phyloP scores from a whole-genome alignment of 2,888 invertebrate genomes.

The Tanaodytes sp. region DNA sequence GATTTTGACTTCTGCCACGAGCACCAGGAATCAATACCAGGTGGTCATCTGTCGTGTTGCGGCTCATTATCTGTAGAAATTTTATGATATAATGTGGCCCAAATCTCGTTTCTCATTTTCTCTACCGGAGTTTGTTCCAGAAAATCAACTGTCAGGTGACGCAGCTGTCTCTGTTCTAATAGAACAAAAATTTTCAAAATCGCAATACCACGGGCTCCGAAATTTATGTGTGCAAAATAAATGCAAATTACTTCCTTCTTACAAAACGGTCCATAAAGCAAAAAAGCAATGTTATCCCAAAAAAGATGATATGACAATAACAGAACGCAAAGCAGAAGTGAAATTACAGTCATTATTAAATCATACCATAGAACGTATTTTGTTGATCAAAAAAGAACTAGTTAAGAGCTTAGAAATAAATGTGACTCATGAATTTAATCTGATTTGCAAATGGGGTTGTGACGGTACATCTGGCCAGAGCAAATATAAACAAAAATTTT shows the following conservation, averaged over 20 bases:
- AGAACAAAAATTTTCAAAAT: constrained; percentile 41
- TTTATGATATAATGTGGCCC: too few relatives aligned
- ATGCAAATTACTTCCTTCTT: constrained; percentile 29
- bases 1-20: too few relatives aligned
- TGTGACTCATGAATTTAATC: neutral
- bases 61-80: too few relatives aligned
- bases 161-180: constrained; percentile 47
- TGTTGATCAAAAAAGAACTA: too few relatives aligned
- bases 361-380: constrained; percentile 17
- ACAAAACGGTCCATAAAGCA: constrained; percentile 19
- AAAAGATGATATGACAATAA: neutral
- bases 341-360: too few relatives aligned
- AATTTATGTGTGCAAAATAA: constrained; percentile 17
- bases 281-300: constrained; percentile 36
- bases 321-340: constrained; percentile 18
- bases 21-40: too few relatives aligned
- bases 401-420: too few relatives aligned
- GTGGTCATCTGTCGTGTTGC: too few relatives aligned
- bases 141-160: constrained; percentile 31
- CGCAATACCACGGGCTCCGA: constrained; percentile 24
- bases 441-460: constrained; percentile 2
- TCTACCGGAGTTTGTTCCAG: constrained; percentile 27
- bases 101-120: too few relatives aligned
- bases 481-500: constrained; percentile 16
- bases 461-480: constrained; percentile 23